Conservation (phyloP, 1,140 invertebrate genomes). For the Drosophila nebulosa region DNA sequence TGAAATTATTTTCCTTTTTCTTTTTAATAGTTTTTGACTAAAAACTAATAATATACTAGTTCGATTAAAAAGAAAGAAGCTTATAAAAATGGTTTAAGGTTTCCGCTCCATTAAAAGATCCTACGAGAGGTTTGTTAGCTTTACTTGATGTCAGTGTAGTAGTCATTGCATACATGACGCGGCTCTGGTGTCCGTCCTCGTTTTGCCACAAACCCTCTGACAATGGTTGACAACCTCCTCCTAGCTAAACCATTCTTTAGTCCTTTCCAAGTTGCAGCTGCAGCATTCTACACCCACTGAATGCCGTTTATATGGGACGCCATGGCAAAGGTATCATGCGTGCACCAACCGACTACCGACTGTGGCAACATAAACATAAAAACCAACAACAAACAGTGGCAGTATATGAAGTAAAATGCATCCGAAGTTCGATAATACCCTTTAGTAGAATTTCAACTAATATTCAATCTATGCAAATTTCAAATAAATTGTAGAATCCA, state of each 20-base stretch:
- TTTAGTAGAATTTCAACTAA: background rate
- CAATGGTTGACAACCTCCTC: constrained; percentile 37
- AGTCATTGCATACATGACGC: constrained; percentile 1
- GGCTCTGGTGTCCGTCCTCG: constrained; percentile 11
- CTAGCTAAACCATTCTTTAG: background rate
- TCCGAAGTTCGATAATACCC: background rate
- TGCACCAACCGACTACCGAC: constrained; percentile 44
- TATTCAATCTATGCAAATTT: background rate
- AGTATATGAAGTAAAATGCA: background rate
- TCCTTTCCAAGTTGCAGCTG: constrained; percentile 47
- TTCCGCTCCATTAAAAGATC: no score
- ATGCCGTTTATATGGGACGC: constrained; percentile 17
- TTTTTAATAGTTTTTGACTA: no score
- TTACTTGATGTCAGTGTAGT: background rate
- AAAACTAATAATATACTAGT: no score
- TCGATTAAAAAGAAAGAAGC: no score
- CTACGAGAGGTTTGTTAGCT: no score
- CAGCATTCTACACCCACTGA: constrained; percentile 30
- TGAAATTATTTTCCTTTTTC: no score
- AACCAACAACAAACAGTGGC: constrained; percentile 32
- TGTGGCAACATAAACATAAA: constrained; percentile 74
- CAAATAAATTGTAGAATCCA: background rate
- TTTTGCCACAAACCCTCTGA: constrained; percentile 28
- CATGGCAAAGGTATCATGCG: constrained; percentile 43
- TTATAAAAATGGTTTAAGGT: no score